Base-by-base conservation (phyloP, 2,113 vertebrate species). In the Cettia cetti region DNA sequence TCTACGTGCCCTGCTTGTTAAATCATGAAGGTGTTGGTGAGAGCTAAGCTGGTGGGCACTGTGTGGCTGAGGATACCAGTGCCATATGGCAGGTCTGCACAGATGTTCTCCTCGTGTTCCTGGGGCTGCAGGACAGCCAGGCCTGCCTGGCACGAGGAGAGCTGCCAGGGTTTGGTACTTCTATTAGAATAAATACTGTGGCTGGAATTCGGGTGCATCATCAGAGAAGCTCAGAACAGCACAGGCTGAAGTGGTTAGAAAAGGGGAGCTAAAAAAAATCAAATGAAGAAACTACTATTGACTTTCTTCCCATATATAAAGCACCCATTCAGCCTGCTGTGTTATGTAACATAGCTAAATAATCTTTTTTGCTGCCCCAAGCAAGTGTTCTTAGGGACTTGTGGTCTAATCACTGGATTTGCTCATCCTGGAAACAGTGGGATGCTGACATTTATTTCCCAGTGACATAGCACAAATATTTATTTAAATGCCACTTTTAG, bases 391-490 rank as follows among this genome's bases (percentile, higher is more conserved):
- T 4, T 24, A 49, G 42, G 35, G 72, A 82, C 75, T 82, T 91
- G 82, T 59, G 91, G 89, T 94, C 54, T 77, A 33, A 82, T 95
- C 11, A 7, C 64, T 95, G 71, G 50, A 54, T 86, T 90, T 86
- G 56, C 54, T 94, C 26, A 71, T 89, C 30, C 53, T 95, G 85
- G 71, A 93, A 93, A 90, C 42, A 89, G 86, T 42, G 40, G 76
- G 82, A 92, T 84, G 69, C 57, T 78, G 71, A 68, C 82, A n/a
- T 92, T 92, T 89, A 70, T 92, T 96, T 96, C 86, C 69, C 37
- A 24, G 39, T 68, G 90, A 89, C 75, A 57, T 54, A 50, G 52
- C 45, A 71, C 78, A 97, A 95, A 92, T 96, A 95, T 94, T 94
- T 95, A 86, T 90, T 92, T 92, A 78, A 88, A 91, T 86, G 33